These are phyloP conservation scores for Trimorus sp. DNA, from an alignment of 2,888 invertebrate species.

Conservation along the genomic window DNA sequence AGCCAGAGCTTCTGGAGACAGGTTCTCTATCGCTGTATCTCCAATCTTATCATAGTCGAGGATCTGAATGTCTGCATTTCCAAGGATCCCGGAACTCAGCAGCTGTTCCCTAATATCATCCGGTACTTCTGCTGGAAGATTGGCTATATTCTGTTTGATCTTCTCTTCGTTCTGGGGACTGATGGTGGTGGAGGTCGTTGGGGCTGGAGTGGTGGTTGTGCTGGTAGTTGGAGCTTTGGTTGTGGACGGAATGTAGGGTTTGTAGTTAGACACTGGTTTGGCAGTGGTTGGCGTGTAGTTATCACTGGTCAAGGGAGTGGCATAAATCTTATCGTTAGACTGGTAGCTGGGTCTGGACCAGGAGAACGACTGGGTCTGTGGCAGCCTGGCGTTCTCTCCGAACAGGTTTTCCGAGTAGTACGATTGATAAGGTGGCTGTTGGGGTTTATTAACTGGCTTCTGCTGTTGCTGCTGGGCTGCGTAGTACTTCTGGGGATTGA, in stretches of 20 bases:
- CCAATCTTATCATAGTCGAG: constrained; percentile 94
- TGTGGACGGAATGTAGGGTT: constrained; percentile 68
- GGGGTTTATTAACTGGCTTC: constrained; percentile 70
- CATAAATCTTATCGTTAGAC: constrained; percentile 74
- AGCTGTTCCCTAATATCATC: constrained; percentile 92
- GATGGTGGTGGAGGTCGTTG: constrained; percentile 82
- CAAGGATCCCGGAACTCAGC: constrained; percentile 91
- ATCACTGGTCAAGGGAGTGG: constrained; percentile 75
- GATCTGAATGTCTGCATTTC: constrained; percentile 93
- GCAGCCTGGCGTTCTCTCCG: constrained; percentile 40
- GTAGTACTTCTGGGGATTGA: constrained; percentile 72
- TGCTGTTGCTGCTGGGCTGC: constrained; percentile 71
- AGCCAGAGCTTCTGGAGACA: constrained; percentile 92
- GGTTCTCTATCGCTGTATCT: constrained; percentile 90
- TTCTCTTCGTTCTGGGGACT: constrained; percentile 83
- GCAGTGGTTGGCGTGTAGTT: constrained; percentile 79
- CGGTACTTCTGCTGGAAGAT: constrained; percentile 92
- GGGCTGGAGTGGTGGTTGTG: constrained; percentile 83
- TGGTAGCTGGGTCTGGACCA: constrained; percentile 76
- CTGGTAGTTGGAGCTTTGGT: constrained; percentile 80
- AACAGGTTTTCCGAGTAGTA: constrained; percentile 74
- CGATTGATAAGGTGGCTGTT: constrained; percentile 73
- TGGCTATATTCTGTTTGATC: constrained; percentile 80
- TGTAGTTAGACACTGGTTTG: constrained; percentile 72
- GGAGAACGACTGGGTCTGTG: constrained; percentile 69